Base-by-base conservation (phyloP, 2,113 vertebrate genomes). In the Crocuta crocuta region DNA sequence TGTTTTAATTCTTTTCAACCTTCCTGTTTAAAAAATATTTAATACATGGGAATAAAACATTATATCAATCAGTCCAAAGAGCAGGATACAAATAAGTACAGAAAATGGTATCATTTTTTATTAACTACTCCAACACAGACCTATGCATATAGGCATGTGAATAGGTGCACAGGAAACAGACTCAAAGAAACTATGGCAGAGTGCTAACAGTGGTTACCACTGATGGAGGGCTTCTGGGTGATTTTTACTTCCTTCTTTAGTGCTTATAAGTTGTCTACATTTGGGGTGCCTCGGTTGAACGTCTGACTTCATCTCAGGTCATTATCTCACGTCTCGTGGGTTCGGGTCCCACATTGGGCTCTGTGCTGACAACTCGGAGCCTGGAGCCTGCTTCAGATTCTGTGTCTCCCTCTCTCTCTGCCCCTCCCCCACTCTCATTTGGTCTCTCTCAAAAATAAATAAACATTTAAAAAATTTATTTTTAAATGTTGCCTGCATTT, bases 151-250 rank as follows among this genome's bases (percentile, higher is more conserved):
- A 43, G 74, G 45, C 26, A 10, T 2, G 0, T 21, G 76, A 33
- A 19, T 3, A 11, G 3, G 7, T 28, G 0, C n/a, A 17, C 1
- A 73, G 68, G 33, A 85, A 45, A 31, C 4, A 43, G 23, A 71
- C 26, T 10, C 9, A 9, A 43, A 91, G 31, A 17, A 43, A 45
- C 48, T 13, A 26, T 0, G 50, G 4, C 7, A 50, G 43, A 39
- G 4, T 0, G 0, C n/a, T 31, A 21, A 79, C 4, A 7, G 45
- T 10, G 4, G 12, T 53, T 4, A 5, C 31, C 4, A 24, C 4
- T 39, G n/a, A 50, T 15, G 6, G 45, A n/a, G 12, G 39, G 8
- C 33, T 13, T 68, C 6, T 2, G 35, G 33, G 63, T 1, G 12
- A 85, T 13, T 91, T 76, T 96, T 23, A 70, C 55, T 89, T 74